phyloP scores from a whole-genome alignment of 2,113 vertebrate species.

The Laterallus jamaicensis region DNA sequence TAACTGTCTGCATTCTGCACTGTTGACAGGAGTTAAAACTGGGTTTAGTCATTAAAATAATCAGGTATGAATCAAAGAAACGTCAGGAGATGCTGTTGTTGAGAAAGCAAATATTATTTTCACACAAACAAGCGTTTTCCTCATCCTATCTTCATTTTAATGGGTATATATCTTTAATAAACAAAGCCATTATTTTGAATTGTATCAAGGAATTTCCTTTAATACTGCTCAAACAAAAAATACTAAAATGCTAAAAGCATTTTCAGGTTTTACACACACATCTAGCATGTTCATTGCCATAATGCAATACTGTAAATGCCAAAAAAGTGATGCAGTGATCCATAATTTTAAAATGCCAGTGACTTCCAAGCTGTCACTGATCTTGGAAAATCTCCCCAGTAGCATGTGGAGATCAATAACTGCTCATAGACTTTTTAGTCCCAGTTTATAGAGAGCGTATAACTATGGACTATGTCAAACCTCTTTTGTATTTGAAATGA shows the following conservation, averaged over 20 bases:
- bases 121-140: slow-evolving; percentile 43
- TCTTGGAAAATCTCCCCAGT: slow-evolving; percentile 62
- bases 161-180: slow-evolving; percentile 39
- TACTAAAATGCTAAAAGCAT: slow-evolving; percentile 33
- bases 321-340: slow-evolving; percentile 50
- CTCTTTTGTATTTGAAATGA: slow-evolving; percentile 8
- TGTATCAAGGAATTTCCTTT: slow-evolving; percentile 24
- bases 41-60: slow-evolving; percentile 39
- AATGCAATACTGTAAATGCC: slow-evolving; percentile 41
- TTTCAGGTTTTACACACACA: neutral
- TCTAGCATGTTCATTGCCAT: slow-evolving; percentile 25
- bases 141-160: slow-evolving; percentile 15
- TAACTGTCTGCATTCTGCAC: neutral
- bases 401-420: slow-evolving; percentile 64
- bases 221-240: neutral
- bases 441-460: neutral
- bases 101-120: slow-evolving; percentile 44
- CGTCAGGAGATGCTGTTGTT: slow-evolving; percentile 25
- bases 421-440: slow-evolving; percentile 58
- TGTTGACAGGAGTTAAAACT: slow-evolving; percentile 5
- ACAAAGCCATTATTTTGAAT: slow-evolving; percentile 42
- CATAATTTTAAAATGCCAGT: slow-evolving; percentile 61
- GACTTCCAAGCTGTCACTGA: slow-evolving; percentile 56
- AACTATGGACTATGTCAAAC: slow-evolving; percentile 32
- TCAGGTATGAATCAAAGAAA: slow-evolving; percentile 40